Conservation (phyloP, 2,888 invertebrate genomes). For the Cyaniris semiargus region DNA sequence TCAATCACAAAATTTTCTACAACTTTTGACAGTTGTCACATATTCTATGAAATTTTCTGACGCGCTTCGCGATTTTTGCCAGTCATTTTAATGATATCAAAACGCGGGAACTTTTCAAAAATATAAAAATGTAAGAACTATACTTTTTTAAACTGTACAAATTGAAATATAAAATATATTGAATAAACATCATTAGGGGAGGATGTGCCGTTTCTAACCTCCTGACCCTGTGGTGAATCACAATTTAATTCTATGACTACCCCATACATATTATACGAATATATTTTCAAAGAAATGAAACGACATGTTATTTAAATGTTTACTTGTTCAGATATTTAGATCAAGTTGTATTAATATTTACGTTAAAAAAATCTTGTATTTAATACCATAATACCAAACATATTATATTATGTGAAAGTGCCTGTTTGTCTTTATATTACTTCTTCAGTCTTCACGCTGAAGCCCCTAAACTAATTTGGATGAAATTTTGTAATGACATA, state of each 20-base stretch:
- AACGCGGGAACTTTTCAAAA: background rate
- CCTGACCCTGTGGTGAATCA: background rate
- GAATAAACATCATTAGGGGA: background rate
- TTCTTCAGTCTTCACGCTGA: too few species aligned
- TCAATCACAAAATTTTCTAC: background rate
- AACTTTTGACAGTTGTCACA: too few species aligned
- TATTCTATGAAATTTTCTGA: background rate
- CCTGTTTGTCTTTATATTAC: too few species aligned
- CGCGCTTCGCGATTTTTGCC: background rate
- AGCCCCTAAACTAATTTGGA: too few species aligned
- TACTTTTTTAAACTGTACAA: background rate
- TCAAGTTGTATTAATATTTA: too few species aligned
- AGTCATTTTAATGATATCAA: background rate
- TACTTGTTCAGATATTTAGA: background rate
- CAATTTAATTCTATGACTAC: conserved; percentile 4
- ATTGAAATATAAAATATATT: background rate
- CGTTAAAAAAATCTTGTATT: too few species aligned
- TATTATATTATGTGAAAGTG: too few species aligned
- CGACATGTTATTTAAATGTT: background rate
- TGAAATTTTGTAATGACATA: too few species aligned
- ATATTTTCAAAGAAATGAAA: background rate
- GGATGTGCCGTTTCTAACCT: conserved; percentile 9
- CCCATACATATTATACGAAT: background rate
- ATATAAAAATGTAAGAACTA: background rate
- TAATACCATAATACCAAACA: too few species aligned